A percentile compares a stretch with the other conserved stretches of the same genome.
Conservation (phyloP, 2,888 invertebrate species). For the Thysanoteuthis rhombus region DNA sequence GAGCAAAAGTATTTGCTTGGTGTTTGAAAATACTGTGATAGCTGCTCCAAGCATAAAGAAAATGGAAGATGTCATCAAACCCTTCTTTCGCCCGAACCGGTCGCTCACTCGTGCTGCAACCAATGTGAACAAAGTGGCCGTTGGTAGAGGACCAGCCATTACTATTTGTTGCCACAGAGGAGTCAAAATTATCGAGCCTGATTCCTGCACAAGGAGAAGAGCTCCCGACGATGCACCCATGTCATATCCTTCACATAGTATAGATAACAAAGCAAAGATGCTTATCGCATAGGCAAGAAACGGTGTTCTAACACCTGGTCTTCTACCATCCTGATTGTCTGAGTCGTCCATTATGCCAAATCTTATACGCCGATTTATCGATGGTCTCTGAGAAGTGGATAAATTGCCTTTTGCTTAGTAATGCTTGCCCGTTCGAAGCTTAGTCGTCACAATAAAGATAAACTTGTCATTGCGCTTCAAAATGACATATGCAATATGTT, state of each 20-base stretch:
- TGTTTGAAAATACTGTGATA: neutral
- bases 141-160: neutral
- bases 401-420: neutral
- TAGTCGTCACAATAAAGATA: no score
- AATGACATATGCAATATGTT: no score
- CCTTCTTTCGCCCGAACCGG: neutral
- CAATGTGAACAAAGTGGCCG: neutral
- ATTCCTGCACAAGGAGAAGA: neutral
- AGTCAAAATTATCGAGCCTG: neutral
- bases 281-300: neutral
- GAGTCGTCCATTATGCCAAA: neutral
- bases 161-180: neutral
- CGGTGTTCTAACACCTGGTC: neutral
- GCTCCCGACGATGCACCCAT: neutral
- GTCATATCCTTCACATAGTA: neutral
- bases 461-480: no score
- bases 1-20: neutral
- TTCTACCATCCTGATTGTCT: neutral
- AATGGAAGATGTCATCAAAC: neutral
- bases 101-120: neutral
- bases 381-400: neutral
- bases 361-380: neutral
- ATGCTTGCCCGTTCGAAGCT: no score
- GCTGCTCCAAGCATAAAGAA: neutral
- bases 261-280: neutral